Percentiles rank a stretch among this genome's conserved stretches.
phyloP scores from a whole-genome alignment of 2,113 vertebrate genomes.

The Colius striatus region DNA sequence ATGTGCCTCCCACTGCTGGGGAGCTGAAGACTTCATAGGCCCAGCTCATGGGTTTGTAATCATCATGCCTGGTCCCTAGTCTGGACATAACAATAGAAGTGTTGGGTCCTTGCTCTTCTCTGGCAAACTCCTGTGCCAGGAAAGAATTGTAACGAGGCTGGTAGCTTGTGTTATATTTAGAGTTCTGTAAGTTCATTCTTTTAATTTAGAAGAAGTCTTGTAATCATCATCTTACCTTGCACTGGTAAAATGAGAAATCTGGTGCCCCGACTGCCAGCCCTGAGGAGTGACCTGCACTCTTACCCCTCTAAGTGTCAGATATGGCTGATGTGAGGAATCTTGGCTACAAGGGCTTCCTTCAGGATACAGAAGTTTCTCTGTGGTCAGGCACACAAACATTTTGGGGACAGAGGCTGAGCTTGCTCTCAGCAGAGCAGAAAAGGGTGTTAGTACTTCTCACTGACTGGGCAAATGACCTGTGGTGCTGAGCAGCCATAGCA shows the following conservation, averaged over 20 bases:
- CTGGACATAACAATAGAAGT: fast-evolving
- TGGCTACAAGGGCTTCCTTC: not conserved
- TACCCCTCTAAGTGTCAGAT: not conserved
- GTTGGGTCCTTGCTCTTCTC: not conserved
- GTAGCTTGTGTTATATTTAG: not conserved
- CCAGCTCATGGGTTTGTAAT: not conserved
- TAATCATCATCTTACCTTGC: not conserved
- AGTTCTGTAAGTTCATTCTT: not conserved
- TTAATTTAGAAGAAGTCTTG: not conserved
- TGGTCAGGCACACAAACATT: not conserved
- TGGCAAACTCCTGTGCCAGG: not conserved
- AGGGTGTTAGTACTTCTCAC: not conserved
- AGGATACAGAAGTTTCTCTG: not conserved
- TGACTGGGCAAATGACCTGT: not conserved
- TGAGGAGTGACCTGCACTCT: fast-evolving
- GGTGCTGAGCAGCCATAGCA: not conserved
- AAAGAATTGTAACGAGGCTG: not conserved
- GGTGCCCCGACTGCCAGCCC: not conserved
- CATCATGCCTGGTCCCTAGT: fast-evolving
- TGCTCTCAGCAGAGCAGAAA: not conserved
- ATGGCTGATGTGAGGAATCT: not conserved
- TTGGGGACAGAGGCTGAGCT: not conserved
- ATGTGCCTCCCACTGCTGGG: not conserved
- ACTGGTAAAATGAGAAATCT: not conserved
- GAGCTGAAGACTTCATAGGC: not conserved